Evolutionary conservation across 2,797 vertebrate species (phyloP).

Genomic region (Adelosebastes latens): DNA sequence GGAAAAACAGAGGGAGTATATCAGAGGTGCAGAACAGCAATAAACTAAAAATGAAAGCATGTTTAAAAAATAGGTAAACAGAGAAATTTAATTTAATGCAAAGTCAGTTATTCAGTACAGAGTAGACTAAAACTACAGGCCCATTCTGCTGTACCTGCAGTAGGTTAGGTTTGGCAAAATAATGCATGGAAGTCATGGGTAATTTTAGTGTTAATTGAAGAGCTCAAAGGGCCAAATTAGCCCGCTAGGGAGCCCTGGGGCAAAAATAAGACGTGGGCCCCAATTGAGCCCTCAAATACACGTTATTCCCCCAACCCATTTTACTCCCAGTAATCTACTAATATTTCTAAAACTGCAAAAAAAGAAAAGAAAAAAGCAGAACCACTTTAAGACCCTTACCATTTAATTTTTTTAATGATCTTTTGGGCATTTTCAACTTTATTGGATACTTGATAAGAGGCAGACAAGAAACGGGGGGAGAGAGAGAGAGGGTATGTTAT

Average conservation of each 20-base stretch:
- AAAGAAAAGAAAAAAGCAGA: no score
- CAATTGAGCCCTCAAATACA: no score
- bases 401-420: no score
- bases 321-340: background rate
- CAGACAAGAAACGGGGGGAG: no score
- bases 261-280: background rate
- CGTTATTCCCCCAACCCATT: no score
- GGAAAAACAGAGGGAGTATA: conserved; percentile 11
- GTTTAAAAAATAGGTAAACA: background rate
- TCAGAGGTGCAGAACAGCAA: background rate
- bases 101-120: background rate
- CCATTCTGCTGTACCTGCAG: background rate
- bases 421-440: no score
- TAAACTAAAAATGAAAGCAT: background rate
- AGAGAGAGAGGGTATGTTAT: no score
- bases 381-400: no score
- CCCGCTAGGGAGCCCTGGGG: background rate
- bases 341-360: background rate
- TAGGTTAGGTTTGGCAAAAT: background rate
- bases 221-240: background rate
- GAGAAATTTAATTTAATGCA: background rate
- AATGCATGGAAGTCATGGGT: background rate
- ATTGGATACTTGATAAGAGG: no score
- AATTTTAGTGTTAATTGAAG: background rate
- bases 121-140: no score